Evolutionary conservation across 2,888 invertebrate genomes (phyloP).

Genomic region (Macrosiphum euphorbiae): DNA sequence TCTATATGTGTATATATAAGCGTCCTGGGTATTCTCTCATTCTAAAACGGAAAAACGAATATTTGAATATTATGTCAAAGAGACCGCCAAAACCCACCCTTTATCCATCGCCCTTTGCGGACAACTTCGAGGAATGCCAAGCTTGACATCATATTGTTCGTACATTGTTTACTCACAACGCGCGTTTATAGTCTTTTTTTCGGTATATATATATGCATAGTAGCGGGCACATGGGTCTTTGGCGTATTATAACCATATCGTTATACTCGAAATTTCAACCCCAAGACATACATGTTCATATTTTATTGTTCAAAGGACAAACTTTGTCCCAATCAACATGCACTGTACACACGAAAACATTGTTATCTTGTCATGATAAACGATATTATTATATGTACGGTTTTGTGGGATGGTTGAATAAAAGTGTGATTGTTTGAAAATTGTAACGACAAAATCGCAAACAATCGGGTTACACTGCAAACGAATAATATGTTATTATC

Average conservation of each 20-base stretch:
- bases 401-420: neutral
- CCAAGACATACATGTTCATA: slow-evolving; percentile 8
- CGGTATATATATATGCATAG: neutral
- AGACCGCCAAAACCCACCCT: slow-evolving; percentile 46
- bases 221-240: neutral
- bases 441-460: neutral
- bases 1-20: neutral
- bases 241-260: neutral
- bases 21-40: neutral
- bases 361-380: slow-evolving; percentile 23
- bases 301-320: slow-evolving; percentile 58
- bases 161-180: slow-evolving; percentile 52
- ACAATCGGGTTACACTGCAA: neutral
- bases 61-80: slow-evolving; percentile 55
- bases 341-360: slow-evolving; percentile 10
- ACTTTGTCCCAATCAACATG: slow-evolving; percentile 38
- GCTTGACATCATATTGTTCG: slow-evolving; percentile 53
- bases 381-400: neutral
- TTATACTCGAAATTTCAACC: slow-evolving; percentile 32
- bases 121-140: slow-evolving; percentile 58
- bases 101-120: slow-evolving; percentile 46
- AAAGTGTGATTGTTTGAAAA: neutral
- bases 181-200: slow-evolving; percentile 46
- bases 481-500: neutral
- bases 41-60: slow-evolving; percentile 51